Evolutionary conservation across 2,113 vertebrate genomes (phyloP).

Genomic region (Sminthopsis crassicaudata): DNA sequence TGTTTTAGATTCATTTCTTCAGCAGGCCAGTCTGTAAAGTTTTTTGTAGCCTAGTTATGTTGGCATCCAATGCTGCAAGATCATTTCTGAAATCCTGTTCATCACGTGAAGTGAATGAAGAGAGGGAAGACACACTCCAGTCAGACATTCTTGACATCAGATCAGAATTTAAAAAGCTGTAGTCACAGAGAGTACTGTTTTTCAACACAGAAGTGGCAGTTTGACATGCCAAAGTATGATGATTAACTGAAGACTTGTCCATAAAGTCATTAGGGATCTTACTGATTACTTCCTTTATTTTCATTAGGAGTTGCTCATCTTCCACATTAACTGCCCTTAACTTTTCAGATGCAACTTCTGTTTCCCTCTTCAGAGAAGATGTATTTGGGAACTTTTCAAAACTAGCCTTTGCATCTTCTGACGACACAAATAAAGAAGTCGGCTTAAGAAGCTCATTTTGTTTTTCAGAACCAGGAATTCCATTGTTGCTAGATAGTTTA

Average conservation of each 20-base stretch:
- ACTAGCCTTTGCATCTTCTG: not conserved
- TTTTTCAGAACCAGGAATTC: conserved; percentile 52
- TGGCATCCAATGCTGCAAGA: conserved; percentile 93
- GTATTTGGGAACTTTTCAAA: not conserved
- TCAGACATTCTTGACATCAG: conserved; percentile 84
- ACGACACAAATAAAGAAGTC: not conserved
- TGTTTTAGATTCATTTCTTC: conserved; percentile 79
- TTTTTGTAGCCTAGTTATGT: conserved; percentile 92
- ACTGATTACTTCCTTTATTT: conserved; percentile 65
- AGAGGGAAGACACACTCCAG: conserved; percentile 88
- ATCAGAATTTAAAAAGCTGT: conserved; percentile 82
- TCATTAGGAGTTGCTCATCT: conserved; percentile 71
- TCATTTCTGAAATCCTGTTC: conserved; percentile 92
- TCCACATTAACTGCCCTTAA: conserved; percentile 41
- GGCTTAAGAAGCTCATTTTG: conserved; percentile 62
- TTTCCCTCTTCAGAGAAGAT: conserved; percentile 40
- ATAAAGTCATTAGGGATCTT: conserved; percentile 50
- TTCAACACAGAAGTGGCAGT: conserved; percentile 39
- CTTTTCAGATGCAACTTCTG: conserved; percentile 56
- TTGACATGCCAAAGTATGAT: not conserved
- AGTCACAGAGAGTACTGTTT: conserved; percentile 61
- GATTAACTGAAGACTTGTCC: not conserved
- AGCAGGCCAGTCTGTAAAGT: conserved; percentile 86
- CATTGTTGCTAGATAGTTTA: conserved; percentile 16
- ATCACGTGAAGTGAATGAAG: conserved; percentile 91